These are phyloP conservation scores for Leucozona laternaria DNA, from an alignment of 2,888 invertebrate species.

Conservation along the genomic window DNA sequence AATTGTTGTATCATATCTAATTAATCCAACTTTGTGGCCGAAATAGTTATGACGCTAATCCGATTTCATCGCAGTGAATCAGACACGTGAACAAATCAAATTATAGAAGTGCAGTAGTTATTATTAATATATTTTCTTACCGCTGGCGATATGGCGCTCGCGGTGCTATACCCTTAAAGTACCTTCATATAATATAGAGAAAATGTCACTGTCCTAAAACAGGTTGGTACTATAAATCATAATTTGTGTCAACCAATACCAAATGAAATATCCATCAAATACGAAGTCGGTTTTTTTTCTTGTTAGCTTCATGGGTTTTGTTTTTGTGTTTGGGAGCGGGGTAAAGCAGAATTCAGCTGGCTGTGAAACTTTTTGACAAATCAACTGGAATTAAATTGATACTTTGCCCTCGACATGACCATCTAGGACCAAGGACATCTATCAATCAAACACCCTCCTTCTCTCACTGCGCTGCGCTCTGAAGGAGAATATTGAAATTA, in stretches of 20 bases:
- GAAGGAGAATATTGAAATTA: slow-evolving; percentile 26
- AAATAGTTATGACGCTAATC: slow-evolving; percentile 63
- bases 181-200: too few species aligned
- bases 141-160: background rate
- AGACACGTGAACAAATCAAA: slow-evolving; percentile 15
- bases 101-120: slow-evolving; percentile 31
- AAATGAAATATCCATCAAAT: slow-evolving; percentile 29
- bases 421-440: slow-evolving; percentile 58
- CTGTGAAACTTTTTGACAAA: slow-evolving; percentile 63
- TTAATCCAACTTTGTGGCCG: slow-evolving; percentile 67
- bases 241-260: slow-evolving; percentile 40
- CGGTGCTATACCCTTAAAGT: background rate
- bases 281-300: background rate
- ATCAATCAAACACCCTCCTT: slow-evolving; percentile 56
- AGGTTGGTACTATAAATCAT: slow-evolving; percentile 13
- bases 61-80: slow-evolving; percentile 35
- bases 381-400: slow-evolving; percentile 66
- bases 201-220: slow-evolving; percentile 31
- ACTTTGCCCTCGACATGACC: slow-evolving; percentile 50
- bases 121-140: background rate
- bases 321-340: background rate
- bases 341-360: slow-evolving; percentile 21
- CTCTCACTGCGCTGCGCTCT: background rate
- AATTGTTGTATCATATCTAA: slow-evolving; percentile 57
- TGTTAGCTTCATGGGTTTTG: background rate